Percentiles rank a stretch among this genome's conserved stretches.
Evolutionary conservation across 2,797 vertebrate species (phyloP).

Genomic region (Enteromius trimaculatus): DNA sequence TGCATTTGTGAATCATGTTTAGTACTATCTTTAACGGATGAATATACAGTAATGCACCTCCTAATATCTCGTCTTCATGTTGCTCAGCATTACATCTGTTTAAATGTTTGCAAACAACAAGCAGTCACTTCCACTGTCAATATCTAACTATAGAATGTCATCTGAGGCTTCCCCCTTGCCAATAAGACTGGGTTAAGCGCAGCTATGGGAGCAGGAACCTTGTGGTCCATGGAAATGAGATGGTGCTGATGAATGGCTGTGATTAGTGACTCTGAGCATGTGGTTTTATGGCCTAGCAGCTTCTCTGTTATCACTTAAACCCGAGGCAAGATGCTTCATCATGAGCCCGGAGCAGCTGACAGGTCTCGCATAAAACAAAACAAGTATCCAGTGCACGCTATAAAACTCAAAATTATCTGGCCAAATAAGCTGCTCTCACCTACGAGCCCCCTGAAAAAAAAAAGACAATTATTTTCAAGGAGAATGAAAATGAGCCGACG

Average conservation of each 20-base stretch:
- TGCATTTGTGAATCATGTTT: too few species aligned
- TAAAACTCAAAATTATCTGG: conserved; percentile 62
- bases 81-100: not conserved
- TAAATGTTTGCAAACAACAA: not conserved
- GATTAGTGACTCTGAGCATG: conserved; percentile 86
- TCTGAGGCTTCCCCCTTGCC: not conserved
- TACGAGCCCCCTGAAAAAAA: conserved; percentile 50
- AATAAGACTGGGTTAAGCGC: conserved; percentile 29
- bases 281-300: conserved; percentile 82
- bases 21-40: too few species aligned
- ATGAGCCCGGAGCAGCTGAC: conserved; percentile 63
- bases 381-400: conserved; percentile 55
- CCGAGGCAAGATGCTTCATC: conserved; percentile 73
- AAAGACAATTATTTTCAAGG: conserved; percentile 51
- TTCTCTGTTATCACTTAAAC: conserved; percentile 84
- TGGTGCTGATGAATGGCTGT: conserved; percentile 85
- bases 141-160: conserved; percentile 41
- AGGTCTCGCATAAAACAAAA: conserved; percentile 63
- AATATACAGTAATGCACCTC: not conserved
- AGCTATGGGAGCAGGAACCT: conserved; percentile 53
- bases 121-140: conserved; percentile 6
- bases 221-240: conserved; percentile 74
- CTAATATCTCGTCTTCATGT: not conserved
- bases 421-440: conserved; percentile 55
- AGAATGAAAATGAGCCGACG: conserved; percentile 38